A percentile compares a stretch with the other conserved stretches of the same genome.
phyloP scores from a whole-genome alignment of 2,888 invertebrate genomes.

The Balanococcus diminutus region DNA sequence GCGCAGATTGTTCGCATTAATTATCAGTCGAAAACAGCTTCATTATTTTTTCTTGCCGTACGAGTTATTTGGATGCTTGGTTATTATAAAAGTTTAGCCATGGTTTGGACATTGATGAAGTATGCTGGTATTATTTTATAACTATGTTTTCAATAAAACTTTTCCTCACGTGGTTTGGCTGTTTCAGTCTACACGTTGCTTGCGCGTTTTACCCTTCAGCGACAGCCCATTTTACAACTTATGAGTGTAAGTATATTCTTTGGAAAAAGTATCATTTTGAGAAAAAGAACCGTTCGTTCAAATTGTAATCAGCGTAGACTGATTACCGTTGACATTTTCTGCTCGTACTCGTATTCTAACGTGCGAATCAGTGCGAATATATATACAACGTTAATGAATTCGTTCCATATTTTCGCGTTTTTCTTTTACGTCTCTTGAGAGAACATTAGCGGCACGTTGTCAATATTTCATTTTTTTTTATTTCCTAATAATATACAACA shows the following conservation, averaged over 20 bases:
- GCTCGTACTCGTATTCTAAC: background rate
- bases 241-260: background rate
- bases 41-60: background rate
- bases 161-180: slow-evolving; percentile 20
- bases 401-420: slow-evolving; percentile 21
- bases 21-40: slow-evolving; percentile 28
- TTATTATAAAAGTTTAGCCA: slow-evolving; percentile 48
- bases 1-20: background rate
- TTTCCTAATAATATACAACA: background rate
- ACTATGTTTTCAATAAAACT: slow-evolving; percentile 51
- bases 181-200: background rate
- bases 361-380: too few relatives aligned
- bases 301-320: slow-evolving; percentile 21
- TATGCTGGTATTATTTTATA: slow-evolving; percentile 50
- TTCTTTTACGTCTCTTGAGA: slow-evolving; percentile 17
- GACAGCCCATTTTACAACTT: slow-evolving; percentile 3
- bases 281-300: background rate
- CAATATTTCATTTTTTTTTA: slow-evolving; percentile 33
- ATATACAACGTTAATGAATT: slow-evolving; percentile 37
- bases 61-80: slow-evolving; percentile 13
- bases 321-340: slow-evolving; percentile 25
- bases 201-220: background rate
- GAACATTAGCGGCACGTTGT: slow-evolving; percentile 32
- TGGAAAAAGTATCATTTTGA: slow-evolving; percentile 1
- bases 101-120: slow-evolving; percentile 51